Evolutionary conservation across 2,888 invertebrate genomes (phyloP), one percentile per base, ranked within the genome.

Genomic region (Thera obeliscata): DNA sequence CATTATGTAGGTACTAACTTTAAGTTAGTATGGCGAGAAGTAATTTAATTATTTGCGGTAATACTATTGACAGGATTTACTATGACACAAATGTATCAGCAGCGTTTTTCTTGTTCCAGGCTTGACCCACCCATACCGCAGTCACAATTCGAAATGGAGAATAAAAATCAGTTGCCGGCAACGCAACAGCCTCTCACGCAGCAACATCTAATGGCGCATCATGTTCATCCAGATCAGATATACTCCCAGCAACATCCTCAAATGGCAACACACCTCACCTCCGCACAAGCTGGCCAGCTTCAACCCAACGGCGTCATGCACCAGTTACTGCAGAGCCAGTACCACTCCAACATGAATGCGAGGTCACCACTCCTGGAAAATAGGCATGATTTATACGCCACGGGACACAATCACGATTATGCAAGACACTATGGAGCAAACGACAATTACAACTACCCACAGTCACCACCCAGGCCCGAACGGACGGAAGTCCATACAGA

Each of bases 71-170:
- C 4, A 6, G 41, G 33, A 54, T 52, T 33, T 43, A 55, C 36
- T 48, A 49, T 41, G 61, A 48, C 54, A 66, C n/a, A 46, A 58
- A 43, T 52, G 22, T 50, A 60, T 56, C 46, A 67, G 64, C 38
- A 71, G 6, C 72, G 74, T 79, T 71, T 73, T 67, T 64, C 22
- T 90, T 89, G 86, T 93, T 93, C 59, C 91, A 96, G 96, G 96
- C 94, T 96, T 92, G 96, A 96, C 85, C 96, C 96, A 83, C 96
- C 96, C 77, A 94, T 95, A 83, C 93, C 95, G 75, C 95, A 95
- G 84, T 91, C 88, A 70, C 87, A 91, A 87, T 88, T 94, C 90
- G 85, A 94, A 85, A 96, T 96, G 96, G 96, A 96, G 88, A 95
- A 94, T 85, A 96, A 96, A 87, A 95, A 94, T 80, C 77, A 87